These are phyloP conservation scores for Hyles euphorbiae DNA, from an alignment of 1,140 invertebrate species.

Conservation along the genomic window DNA sequence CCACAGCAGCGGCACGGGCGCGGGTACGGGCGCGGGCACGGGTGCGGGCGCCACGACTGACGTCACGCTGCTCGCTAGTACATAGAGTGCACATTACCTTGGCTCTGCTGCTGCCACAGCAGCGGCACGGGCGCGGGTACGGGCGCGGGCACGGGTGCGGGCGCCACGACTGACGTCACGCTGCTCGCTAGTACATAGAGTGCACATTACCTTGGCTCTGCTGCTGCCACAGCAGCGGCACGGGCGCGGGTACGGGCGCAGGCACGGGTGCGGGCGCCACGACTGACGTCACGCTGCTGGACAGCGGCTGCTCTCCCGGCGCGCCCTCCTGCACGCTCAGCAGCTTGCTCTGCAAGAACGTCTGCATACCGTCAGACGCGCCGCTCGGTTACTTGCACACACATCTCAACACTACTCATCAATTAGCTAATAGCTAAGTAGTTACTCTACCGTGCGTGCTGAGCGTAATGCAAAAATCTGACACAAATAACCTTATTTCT, in stretches of 20 bases:
- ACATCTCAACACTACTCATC: no score
- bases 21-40: conserved; percentile 32
- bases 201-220: conserved; percentile 51
- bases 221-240: conserved; percentile 58
- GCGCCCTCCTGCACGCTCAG: conserved; percentile 11
- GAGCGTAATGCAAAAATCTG: no score
- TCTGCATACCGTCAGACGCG: no score
- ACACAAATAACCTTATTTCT: no score
- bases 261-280: conserved; percentile 19
- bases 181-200: conserved; percentile 10
- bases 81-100: conserved; percentile 33
- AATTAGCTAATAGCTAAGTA: no score
- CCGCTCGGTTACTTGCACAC: no score
- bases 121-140: conserved; percentile 46
- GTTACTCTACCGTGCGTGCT: no score
- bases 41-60: conserved; percentile 5
- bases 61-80: conserved; percentile 2
- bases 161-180: neutral
- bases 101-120: conserved; percentile 59
- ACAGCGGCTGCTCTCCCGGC: conserved; percentile 6
- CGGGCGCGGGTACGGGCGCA: conserved; percentile 35
- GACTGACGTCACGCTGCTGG: neutral
- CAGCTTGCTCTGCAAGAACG: neutral
- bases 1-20: conserved; percentile 53
- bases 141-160: conserved; percentile 24